Evolutionary conservation across 2,113 vertebrate genomes (phyloP).

Genomic region (Phyllostomus discolor): DNA sequence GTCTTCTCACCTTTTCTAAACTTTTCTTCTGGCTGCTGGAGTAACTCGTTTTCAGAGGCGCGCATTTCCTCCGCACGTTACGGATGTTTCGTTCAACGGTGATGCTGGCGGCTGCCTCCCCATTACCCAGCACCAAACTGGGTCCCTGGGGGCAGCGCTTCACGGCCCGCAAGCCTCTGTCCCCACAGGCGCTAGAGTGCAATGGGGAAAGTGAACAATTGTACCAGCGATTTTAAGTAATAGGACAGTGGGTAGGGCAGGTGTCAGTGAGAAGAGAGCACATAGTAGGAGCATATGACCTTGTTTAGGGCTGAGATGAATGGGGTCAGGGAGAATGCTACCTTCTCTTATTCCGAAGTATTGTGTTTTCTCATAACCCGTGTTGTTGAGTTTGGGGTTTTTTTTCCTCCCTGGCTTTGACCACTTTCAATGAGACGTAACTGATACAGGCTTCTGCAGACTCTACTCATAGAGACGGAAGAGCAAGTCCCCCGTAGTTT

Average conservation of each 20-base stretch:
- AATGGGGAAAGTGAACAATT: neutral
- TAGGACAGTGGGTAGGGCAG: neutral
- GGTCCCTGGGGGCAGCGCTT: neutral
- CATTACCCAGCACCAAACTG: neutral
- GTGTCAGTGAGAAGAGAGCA: neutral
- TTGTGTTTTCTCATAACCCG: neutral
- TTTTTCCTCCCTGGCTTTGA: neutral
- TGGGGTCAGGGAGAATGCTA: rapidly evolving
- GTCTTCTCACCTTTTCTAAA: neutral
- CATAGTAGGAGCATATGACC: neutral
- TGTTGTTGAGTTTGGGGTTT: neutral
- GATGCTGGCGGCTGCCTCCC: neutral
- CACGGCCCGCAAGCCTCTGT: neutral
- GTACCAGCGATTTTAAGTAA: neutral
- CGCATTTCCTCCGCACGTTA: neutral
- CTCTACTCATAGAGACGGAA: neutral
- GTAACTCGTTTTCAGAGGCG: neutral
- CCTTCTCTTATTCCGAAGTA: neutral
- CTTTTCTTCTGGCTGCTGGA: neutral
- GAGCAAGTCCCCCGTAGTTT: neutral
- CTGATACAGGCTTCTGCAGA: neutral
- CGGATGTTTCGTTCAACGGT: neutral
- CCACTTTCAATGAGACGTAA: neutral
- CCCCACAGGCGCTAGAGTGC: neutral
- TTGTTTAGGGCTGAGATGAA: neutral